Evolutionary conservation across 1,140 invertebrate genomes (phyloP).

Genomic region (Chironomus striatipennis): DNA sequence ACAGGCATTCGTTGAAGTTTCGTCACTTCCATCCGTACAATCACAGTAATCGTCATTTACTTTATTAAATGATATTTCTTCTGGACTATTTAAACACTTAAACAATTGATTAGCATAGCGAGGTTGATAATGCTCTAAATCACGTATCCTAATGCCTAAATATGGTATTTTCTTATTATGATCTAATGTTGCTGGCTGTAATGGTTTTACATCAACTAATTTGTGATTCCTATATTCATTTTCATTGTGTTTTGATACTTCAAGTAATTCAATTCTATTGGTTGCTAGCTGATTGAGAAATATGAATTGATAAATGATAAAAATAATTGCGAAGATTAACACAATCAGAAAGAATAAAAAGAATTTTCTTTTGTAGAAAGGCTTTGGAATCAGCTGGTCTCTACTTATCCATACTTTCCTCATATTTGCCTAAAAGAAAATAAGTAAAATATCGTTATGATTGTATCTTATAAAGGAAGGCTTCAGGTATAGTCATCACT

Average conservation of each 20-base stretch:
- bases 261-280: conserved; percentile 25
- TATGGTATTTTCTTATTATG: conserved; percentile 27
- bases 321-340: conserved; percentile 36
- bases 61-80: conserved; percentile 43
- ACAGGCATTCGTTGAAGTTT: conserved; percentile 86
- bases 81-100: conserved; percentile 34
- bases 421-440: conserved; percentile 28
- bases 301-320: conserved; percentile 38
- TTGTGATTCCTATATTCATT: not conserved
- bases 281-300: conserved; percentile 38
- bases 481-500: too few species aligned
- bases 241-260: not conserved
- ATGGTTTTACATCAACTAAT: conserved; percentile 25
- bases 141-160: conserved; percentile 37
- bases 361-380: conserved; percentile 39
- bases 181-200: conserved; percentile 16
- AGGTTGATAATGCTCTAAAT: conserved; percentile 38
- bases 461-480: not conserved
- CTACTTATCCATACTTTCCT: conserved; percentile 39
- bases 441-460: not conserved
- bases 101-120: conserved; percentile 35
- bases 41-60: conserved; percentile 95
- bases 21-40: conserved; percentile 80
- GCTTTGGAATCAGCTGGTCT: conserved; percentile 39
- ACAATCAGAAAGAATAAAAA: conserved; percentile 37